These are phyloP conservation scores for Forbesichthys agassizii DNA, from an alignment of 2,113 vertebrate species.

Conservation along the genomic window DNA sequence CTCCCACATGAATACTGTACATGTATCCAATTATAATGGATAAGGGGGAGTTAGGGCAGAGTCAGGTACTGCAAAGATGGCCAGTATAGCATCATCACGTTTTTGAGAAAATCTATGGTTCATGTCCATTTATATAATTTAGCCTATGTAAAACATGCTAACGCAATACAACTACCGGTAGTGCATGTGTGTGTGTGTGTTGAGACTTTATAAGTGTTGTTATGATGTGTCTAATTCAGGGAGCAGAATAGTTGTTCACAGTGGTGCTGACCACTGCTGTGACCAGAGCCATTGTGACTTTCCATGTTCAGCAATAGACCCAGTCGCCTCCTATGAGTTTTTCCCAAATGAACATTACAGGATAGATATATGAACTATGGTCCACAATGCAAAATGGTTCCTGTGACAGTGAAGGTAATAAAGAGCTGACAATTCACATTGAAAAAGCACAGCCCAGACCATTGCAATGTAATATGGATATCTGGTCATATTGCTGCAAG, in stretches of 20 bases:
- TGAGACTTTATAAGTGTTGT: too few species aligned
- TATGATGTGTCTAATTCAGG: neutral
- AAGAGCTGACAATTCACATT: constrained; percentile 11
- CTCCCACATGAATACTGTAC: too few species aligned
- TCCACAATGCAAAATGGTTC: constrained; percentile 20
- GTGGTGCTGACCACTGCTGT: neutral
- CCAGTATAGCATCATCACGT: too few species aligned
- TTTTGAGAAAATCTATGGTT: too few species aligned
- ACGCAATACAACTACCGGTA: too few species aligned
- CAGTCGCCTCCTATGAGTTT: neutral
- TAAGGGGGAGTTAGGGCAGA: too few species aligned
- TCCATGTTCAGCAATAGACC: neutral
- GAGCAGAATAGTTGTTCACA: constrained; percentile 6
- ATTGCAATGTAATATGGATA: constrained; percentile 6
- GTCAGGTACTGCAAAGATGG: too few species aligned
- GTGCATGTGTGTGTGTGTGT: too few species aligned
- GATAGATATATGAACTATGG: constrained; percentile 8
- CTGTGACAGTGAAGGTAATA: constrained; percentile 19
- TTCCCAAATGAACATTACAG: neutral
- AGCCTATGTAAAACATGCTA: too few species aligned
- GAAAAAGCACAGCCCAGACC: constrained; percentile 14
- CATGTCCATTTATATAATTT: too few species aligned
- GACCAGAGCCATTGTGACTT: neutral
- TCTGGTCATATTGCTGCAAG: constrained; percentile 18
- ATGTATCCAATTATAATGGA: too few species aligned